Evolutionary conservation across 2,888 invertebrate species (phyloP).

Genomic region (Cistogaster globosa): DNA sequence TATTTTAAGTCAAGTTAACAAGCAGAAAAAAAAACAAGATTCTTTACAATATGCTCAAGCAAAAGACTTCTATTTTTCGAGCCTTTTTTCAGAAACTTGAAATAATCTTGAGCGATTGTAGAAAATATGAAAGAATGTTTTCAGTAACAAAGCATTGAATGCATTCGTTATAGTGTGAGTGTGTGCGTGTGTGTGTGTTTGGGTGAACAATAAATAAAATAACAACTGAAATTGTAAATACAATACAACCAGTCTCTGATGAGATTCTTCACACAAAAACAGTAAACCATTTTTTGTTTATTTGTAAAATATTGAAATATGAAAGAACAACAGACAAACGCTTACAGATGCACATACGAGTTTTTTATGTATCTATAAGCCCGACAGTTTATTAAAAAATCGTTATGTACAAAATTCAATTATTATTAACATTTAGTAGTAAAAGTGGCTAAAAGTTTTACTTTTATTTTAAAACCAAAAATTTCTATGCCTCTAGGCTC

Average conservation of each 20-base stretch:
- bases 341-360: background rate
- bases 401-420: too few relatives aligned
- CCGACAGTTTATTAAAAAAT: constrained; percentile 10
- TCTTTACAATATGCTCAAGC: constrained; percentile 37
- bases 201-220: constrained; percentile 12
- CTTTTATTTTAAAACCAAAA: too few relatives aligned
- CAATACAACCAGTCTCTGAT: constrained; percentile 44
- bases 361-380: background rate
- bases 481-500: too few relatives aligned
- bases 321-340: constrained; percentile 11
- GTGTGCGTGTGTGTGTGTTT: background rate
- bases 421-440: too few relatives aligned
- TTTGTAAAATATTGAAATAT: constrained; percentile 22
- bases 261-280: constrained; percentile 40
- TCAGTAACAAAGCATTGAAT: constrained; percentile 18
- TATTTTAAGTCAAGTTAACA: constrained; percentile 49
- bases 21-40: constrained; percentile 30
- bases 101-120: constrained; percentile 36
- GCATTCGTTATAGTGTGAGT: background rate
- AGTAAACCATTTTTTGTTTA: constrained; percentile 41
- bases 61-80: constrained; percentile 28
- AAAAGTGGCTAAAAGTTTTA: too few relatives aligned
- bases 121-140: constrained; percentile 10
- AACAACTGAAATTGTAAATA: constrained; percentile 1
- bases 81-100: constrained; percentile 19